These are phyloP conservation scores for Rhopalosiphum maidis DNA, from an alignment of 1,140 invertebrate species.

Conservation along the genomic window DNA sequence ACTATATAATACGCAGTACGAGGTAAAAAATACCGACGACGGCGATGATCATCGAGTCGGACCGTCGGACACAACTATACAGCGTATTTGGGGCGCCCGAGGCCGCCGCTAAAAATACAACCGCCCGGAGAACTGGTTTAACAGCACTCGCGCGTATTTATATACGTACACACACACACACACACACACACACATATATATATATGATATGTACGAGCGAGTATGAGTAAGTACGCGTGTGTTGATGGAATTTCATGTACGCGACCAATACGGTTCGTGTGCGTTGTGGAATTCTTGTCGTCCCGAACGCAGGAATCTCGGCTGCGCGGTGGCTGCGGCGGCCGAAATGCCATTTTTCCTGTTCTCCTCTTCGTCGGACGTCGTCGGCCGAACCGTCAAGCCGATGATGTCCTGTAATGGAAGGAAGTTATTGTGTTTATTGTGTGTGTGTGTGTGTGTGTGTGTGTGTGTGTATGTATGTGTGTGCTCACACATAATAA, in stretches of 20 bases:
- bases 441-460: too few relatives aligned
- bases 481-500: too few relatives aligned
- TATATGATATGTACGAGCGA: background rate
- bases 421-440: too few relatives aligned
- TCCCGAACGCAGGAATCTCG: background rate
- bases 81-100: background rate
- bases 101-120: constrained; percentile 34
- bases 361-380: too few relatives aligned
- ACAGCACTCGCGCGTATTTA: background rate
- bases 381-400: too few relatives aligned
- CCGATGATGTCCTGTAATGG: too few relatives aligned
- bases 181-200: background rate
- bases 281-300: background rate
- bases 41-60: background rate
- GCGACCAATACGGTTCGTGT: background rate
- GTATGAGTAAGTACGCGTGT: background rate
- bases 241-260: background rate
- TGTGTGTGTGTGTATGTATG: too few relatives aligned
- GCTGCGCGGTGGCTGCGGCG: background rate
- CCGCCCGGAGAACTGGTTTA: constrained; percentile 34
- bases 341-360: background rate
- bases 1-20: too few relatives aligned
- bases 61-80: background rate
- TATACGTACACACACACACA: background rate
- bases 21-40: background rate